Conservation (phyloP, 2,113 vertebrate genomes). For the Gambusia affinis region DNA sequence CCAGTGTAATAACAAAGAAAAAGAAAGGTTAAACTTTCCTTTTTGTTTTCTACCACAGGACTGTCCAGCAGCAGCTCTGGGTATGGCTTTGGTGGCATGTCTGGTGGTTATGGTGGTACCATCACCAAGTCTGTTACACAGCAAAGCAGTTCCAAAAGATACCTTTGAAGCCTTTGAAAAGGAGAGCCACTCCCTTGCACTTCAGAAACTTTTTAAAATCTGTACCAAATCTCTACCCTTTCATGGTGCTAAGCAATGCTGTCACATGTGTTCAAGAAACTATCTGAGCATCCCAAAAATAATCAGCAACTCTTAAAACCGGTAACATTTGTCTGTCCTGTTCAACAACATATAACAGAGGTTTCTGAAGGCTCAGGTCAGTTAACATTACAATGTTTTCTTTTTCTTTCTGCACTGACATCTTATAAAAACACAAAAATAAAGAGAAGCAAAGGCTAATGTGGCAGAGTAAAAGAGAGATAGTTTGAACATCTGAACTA, state of each 20-base stretch:
- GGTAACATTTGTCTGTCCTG: conserved; percentile 11
- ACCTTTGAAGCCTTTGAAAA: conserved; percentile 30
- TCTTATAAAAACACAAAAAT: conserved; percentile 13
- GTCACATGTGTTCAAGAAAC: conserved; percentile 14
- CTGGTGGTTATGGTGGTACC: not conserved
- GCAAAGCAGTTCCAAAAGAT: conserved; percentile 33
- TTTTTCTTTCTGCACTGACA: conserved; percentile 58
- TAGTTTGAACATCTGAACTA: conserved; percentile 20
- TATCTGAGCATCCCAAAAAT: conserved; percentile 27
- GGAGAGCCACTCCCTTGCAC: conserved; percentile 53
- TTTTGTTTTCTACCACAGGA: conserved; percentile 42
- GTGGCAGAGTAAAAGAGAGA: conserved; percentile 45
- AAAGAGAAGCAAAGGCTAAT: conserved; percentile 1
- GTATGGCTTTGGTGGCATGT: not conserved
- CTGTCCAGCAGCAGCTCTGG: conserved; percentile 13
- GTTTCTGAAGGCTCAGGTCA: conserved; percentile 61
- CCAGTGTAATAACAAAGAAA: not conserved
- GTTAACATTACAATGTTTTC: conserved; percentile 14
- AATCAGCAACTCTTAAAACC: conserved; percentile 14
- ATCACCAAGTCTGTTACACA: conserved; percentile 56
- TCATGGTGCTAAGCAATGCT: conserved; percentile 57
- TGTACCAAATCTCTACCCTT: conserved; percentile 31
- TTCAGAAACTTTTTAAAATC: conserved; percentile 52
- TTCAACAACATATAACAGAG: conserved; percentile 27
- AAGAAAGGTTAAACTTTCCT: not conserved